Evolutionary conservation across 2,888 invertebrate genomes (phyloP).

Genomic region (Gymnosoma rotundatum): DNA sequence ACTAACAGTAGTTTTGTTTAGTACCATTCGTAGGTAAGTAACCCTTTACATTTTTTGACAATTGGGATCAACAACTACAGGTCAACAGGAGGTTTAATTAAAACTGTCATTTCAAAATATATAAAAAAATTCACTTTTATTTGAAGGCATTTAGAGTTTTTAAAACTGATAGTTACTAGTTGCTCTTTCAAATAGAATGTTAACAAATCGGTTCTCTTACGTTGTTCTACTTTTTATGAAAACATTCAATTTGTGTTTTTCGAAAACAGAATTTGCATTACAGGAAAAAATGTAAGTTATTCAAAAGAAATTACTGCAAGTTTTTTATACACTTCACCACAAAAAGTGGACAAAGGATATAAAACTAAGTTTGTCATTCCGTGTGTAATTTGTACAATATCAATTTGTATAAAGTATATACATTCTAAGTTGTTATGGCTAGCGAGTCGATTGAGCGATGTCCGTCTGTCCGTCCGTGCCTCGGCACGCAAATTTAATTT

Average conservation of each 20-base stretch:
- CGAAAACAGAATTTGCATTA: background rate
- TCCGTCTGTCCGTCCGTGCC: no score
- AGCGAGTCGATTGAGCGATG: no score
- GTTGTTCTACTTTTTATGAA: constrained; percentile 2
- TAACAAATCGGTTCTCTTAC: constrained; percentile 3
- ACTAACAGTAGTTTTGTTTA: constrained; percentile 35
- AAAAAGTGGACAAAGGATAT: no score
- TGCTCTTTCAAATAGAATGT: constrained; percentile 45
- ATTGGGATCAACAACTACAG: constrained; percentile 34
- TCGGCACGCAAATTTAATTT: no score
- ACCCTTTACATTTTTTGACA: constrained; percentile 33
- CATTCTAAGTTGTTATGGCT: no score
- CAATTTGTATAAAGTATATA: no score
- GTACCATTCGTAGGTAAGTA: background rate
- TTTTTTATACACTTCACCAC: no score
- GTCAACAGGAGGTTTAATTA: constrained; percentile 57
- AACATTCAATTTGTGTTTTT: constrained; percentile 1
- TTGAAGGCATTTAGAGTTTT: background rate
- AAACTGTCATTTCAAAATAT: constrained; percentile 57
- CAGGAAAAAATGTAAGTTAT: constrained; percentile 30
- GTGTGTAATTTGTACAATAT: no score
- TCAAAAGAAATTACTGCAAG: background rate
- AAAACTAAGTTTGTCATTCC: no score
- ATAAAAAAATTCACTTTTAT: background rate
- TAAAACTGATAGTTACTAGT: constrained; percentile 40